These are phyloP conservation scores for Synergus gifuensis DNA, from an alignment of 2,888 invertebrate genomes.

Conservation along the genomic window DNA sequence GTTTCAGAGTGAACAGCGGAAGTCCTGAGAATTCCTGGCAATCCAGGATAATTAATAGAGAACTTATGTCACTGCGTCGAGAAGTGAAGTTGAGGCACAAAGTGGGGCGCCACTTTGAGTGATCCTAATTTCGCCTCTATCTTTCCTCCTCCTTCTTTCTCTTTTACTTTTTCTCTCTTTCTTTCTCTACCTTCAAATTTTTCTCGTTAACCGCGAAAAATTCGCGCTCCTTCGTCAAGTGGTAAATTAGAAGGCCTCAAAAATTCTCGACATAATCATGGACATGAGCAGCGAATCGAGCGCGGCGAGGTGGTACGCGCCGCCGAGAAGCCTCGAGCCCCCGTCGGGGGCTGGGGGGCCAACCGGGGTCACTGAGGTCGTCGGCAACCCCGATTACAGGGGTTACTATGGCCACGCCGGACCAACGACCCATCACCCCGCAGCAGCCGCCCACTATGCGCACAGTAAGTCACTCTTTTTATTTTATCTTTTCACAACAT, in stretches of 20 bases:
- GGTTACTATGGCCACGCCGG: slow-evolving; percentile 76
- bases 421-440: slow-evolving; percentile 74
- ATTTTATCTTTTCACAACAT: background rate
- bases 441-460: slow-evolving; percentile 75
- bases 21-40: slow-evolving; percentile 51
- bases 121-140: slow-evolving; percentile 57
- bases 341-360: slow-evolving; percentile 66
- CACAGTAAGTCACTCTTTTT: slow-evolving; percentile 72
- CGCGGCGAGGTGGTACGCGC: slow-evolving; percentile 77
- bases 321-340: slow-evolving; percentile 74
- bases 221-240: slow-evolving; percentile 19
- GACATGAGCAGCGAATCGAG: slow-evolving; percentile 78
- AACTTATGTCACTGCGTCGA: slow-evolving; percentile 61
- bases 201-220: slow-evolving; percentile 37
- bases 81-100: slow-evolving; percentile 59
- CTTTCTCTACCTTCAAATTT: slow-evolving; percentile 43
- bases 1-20: slow-evolving; percentile 57
- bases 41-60: slow-evolving; percentile 23
- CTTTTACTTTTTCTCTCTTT: slow-evolving; percentile 45
- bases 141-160: slow-evolving; percentile 43
- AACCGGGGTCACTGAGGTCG: slow-evolving; percentile 67
- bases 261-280: slow-evolving; percentile 72
- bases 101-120: slow-evolving; percentile 61
- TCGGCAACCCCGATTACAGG: slow-evolving; percentile 75
- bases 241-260: slow-evolving; percentile 55